Conservation (phyloP, 1,140 invertebrate genomes). For the Aphis gossypii region DNA sequence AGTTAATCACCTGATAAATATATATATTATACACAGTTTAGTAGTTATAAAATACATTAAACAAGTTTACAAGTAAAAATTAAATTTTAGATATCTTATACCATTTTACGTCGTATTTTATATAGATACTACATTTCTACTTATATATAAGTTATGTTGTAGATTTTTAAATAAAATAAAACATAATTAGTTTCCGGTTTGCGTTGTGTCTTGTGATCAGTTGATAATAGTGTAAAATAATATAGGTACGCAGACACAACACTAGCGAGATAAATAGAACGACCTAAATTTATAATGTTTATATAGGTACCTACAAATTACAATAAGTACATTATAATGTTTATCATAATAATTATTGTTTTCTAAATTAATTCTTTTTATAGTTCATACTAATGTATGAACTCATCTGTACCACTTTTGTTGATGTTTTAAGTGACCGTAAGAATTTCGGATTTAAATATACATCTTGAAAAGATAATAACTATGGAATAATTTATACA, state of each 20-base stretch:
- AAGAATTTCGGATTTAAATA: neutral
- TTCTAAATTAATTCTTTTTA: slow-evolving; percentile 5
- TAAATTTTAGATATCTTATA: neutral
- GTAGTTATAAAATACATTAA: neutral
- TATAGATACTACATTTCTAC: too few relatives aligned
- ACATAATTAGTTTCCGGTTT: neutral
- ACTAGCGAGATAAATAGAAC: neutral
- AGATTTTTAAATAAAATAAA: neutral
- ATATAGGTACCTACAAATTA: neutral
- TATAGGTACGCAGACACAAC: neutral
- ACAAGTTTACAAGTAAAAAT: neutral
- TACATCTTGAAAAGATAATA: neutral
- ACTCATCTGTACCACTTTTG: neutral
- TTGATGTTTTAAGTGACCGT: neutral
- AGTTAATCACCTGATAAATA: too few relatives aligned
- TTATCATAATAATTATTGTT: neutral
- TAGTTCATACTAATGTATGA: neutral
- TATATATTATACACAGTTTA: neutral
- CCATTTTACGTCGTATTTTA: neutral
- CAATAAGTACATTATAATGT: neutral
- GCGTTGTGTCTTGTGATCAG: neutral
- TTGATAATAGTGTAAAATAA: slow-evolving; percentile 1
- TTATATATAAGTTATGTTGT: neutral
- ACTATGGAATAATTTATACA: neutral
- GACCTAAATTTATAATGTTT: slow-evolving; percentile 5